Conservation (phyloP, 1,140 invertebrate genomes). For the Achatina immaculata region DNA sequence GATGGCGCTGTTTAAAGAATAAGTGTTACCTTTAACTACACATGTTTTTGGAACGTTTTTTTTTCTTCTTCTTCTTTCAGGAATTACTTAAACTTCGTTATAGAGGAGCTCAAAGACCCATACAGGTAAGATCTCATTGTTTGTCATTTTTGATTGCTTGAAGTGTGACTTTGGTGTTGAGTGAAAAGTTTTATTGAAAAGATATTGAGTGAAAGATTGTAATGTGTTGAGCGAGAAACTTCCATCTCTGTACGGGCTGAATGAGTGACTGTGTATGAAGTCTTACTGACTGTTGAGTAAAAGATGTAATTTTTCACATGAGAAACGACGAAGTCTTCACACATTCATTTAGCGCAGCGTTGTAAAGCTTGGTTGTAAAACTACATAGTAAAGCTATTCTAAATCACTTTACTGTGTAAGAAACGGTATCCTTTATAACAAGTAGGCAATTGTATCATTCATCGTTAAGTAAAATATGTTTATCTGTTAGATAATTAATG, state of each 20-base stretch:
- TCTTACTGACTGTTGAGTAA: not conserved
- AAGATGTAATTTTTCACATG: too few species aligned
- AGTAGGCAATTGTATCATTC: not conserved
- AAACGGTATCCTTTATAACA: too few species aligned
- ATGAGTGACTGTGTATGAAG: not conserved
- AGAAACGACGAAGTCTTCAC: too few species aligned
- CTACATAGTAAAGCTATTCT: not conserved
- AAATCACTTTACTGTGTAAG: too few species aligned
- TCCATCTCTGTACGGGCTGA: too few species aligned
- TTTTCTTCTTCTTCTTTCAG: slow-evolving; percentile 71
- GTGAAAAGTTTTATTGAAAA: not conserved
- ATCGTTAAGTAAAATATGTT: not conserved
- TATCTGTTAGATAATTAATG: too few species aligned
- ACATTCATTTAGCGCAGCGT: not conserved
- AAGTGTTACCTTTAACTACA: too few species aligned
- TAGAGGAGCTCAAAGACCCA: slow-evolving; percentile 97
- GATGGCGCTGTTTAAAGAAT: too few species aligned
- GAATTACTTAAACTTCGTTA: slow-evolving; percentile 98
- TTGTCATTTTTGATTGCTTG: not conserved
- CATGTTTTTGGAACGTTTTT: too few species aligned
- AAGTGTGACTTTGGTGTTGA: not conserved
- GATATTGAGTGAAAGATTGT: too few species aligned
- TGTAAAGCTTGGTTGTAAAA: not conserved
- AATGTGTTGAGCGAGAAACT: too few species aligned
- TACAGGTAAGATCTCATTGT: slow-evolving; percentile 78